Evolutionary conservation across 1,140 invertebrate genomes (phyloP).

Genomic region (Dryas iulia): DNA sequence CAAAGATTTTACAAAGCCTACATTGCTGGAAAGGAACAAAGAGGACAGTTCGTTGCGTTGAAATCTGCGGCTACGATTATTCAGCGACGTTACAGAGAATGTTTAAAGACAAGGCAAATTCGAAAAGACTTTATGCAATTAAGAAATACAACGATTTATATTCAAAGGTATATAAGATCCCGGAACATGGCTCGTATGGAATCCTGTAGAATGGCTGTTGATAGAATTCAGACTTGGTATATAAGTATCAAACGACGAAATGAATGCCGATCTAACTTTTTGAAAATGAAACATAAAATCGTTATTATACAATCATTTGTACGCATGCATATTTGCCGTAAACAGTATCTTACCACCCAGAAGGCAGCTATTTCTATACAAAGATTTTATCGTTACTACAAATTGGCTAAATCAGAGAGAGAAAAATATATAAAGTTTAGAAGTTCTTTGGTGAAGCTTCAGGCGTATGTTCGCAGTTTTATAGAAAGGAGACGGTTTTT

Average conservation of each 20-base stretch:
- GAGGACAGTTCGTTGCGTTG: conserved; percentile 51
- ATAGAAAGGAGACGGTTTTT: conserved; percentile 55
- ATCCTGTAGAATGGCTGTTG: conserved; percentile 42
- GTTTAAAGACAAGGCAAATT: conserved; percentile 41
- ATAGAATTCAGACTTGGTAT: conserved; percentile 75
- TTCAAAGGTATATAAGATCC: conserved; percentile 65
- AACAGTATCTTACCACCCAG: conserved; percentile 46
- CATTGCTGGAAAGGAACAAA: conserved; percentile 46
- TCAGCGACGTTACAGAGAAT: conserved; percentile 60
- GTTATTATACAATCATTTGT: conserved; percentile 45
- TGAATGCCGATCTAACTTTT: conserved; percentile 58
- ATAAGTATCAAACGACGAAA: conserved; percentile 50
- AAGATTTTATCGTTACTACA: conserved; percentile 52
- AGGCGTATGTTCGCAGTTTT: conserved; percentile 55
- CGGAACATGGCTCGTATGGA: conserved; percentile 44
- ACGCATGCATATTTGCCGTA: conserved; percentile 46
- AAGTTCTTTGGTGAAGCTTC: conserved; percentile 53
- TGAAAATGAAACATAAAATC: conserved; percentile 42
- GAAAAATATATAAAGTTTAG: conserved; percentile 51
- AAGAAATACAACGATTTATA: conserved; percentile 41
- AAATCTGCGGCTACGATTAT: conserved; percentile 46
- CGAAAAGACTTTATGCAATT: conserved; percentile 56
- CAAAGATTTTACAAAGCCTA: conserved; percentile 61
- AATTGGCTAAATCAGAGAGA: conserved; percentile 39
- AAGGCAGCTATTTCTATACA: conserved; percentile 55